A percentile compares a stretch with the other conserved stretches of the same genome.
phyloP scores from a whole-genome alignment of 1,140 invertebrate genomes.

The Drosophila melanogaster region Release_6_plus_ISO1_MT NC_004354.4:5565001-5565500 shows the following conservation, averaged over 20 bases:
- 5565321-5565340: constrained; percentile 79
- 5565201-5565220: constrained; percentile 9
- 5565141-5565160: constrained; percentile 77
- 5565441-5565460: constrained; percentile 58
- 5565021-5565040: constrained; percentile 26
- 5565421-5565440: constrained; percentile 71
- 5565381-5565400: constrained; percentile 70
- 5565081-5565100: constrained; percentile 71
- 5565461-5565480: constrained; percentile 24
- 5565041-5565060: constrained; percentile 9
- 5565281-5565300: constrained; percentile 66
- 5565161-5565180: constrained; percentile 40
- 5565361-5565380: constrained; percentile 7
- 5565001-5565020: constrained; percentile 65
- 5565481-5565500: neutral
- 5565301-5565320: constrained; percentile 82
- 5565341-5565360: constrained; percentile 63
- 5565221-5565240: constrained; percentile 54
- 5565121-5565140: constrained; percentile 55
- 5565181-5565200: constrained; percentile 24
- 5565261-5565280: constrained; percentile 3
- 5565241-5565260: constrained; percentile 40
- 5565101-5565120: constrained; percentile 59
- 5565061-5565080: constrained; percentile 23
- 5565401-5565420: constrained; percentile 78